Conservation (phyloP, 2,113 vertebrate species). For the Cariama cristata region DNA sequence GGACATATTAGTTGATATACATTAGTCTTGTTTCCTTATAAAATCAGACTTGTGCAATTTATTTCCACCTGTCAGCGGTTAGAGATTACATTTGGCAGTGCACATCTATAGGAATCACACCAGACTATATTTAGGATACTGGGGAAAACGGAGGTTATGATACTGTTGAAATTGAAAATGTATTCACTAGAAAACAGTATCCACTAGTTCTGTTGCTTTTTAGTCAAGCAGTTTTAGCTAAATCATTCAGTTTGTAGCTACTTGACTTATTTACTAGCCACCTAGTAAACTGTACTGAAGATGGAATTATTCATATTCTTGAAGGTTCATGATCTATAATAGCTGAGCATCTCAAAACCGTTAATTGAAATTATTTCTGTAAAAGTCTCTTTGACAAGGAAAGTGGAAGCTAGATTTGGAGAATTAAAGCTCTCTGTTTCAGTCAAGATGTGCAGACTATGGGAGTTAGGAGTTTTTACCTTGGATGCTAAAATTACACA, state of each 20-base stretch:
- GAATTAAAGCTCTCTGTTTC: not conserved
- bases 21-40: not conserved
- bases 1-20: not conserved
- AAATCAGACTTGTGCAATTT: not conserved
- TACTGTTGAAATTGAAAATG: not conserved
- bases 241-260: not conserved
- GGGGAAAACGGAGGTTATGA: not conserved
- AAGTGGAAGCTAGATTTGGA: not conserved
- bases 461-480: not conserved
- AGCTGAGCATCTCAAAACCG: not conserved
- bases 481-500: not conserved
- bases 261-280: not conserved
- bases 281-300: not conserved
- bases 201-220: not conserved
- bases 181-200: not conserved
- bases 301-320: not conserved
- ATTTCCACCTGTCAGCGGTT: slow-evolving; percentile 6
- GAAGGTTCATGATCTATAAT: not conserved
- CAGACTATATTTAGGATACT: not conserved
- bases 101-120: not conserved
- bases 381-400: not conserved
- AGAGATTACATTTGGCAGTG: not conserved
- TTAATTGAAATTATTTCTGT: not conserved
- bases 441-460: not conserved
- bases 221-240: not conserved